phyloP scores from a whole-genome alignment of 2,888 invertebrate genomes.

The Caenorhabditis macrosperma region DNA sequence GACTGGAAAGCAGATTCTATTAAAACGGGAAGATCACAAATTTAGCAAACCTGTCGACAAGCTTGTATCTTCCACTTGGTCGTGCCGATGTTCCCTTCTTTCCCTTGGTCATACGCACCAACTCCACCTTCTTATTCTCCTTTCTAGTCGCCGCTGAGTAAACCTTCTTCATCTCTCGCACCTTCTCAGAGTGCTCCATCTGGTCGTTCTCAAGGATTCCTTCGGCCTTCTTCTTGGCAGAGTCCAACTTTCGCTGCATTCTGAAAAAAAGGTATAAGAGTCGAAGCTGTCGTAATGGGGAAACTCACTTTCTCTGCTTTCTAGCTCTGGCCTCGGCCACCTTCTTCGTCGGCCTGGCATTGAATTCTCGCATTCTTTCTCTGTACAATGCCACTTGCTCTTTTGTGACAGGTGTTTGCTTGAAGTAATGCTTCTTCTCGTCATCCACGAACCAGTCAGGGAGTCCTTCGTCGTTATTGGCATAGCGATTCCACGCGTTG shows the following conservation, averaged over 20 bases:
- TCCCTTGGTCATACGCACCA: constrained; percentile 92
- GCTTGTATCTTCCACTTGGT: constrained; percentile 77
- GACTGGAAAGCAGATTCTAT: constrained; percentile 49
- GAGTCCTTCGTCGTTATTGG: constrained; percentile 91
- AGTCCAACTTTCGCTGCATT: constrained; percentile 87
- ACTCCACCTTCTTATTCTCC: constrained; percentile 91
- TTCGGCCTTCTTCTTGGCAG: constrained; percentile 95
- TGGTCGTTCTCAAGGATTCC: constrained; percentile 87
- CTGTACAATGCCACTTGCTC: constrained; percentile 88
- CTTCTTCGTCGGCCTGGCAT: constrained; percentile 96
- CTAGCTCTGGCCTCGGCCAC: constrained; percentile 97
- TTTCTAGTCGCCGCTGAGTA: constrained; percentile 85
- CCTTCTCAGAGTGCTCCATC: constrained; percentile 92
- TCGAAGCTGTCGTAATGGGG: too few species aligned
- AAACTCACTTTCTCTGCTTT: constrained; percentile 87
- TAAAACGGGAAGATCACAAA: not conserved
- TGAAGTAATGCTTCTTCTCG: constrained; percentile 91
- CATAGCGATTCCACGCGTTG: constrained; percentile 83
- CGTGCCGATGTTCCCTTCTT: constrained; percentile 71
- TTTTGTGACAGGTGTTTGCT: constrained; percentile 87
- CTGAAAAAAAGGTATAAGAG: too few species aligned
- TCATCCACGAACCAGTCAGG: constrained; percentile 97
- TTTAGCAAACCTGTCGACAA: constrained; percentile 61
- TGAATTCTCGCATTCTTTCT: constrained; percentile 87
- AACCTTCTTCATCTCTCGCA: constrained; percentile 82